Conservation (phyloP, 2,888 invertebrate genomes). For the Drosophila hamatofila region DNA sequence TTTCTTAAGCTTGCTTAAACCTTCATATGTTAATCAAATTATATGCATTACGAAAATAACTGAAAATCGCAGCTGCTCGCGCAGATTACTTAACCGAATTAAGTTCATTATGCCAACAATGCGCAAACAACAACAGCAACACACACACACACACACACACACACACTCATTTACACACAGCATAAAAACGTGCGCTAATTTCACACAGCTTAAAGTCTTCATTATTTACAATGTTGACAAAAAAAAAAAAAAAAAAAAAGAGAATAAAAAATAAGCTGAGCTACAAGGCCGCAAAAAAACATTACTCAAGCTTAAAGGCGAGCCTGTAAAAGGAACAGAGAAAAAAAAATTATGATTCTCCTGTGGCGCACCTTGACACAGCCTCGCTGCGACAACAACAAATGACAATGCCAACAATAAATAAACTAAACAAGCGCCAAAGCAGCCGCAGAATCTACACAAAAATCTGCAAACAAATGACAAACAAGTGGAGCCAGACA, state of each 20-base stretch:
- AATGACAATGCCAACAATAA: constrained; percentile 68
- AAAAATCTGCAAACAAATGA: constrained; percentile 82
- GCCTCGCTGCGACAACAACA: constrained; percentile 40
- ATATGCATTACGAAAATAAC: constrained; percentile 46
- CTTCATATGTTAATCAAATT: constrained; percentile 66
- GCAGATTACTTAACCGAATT: constrained; percentile 58
- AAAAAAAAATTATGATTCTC: constrained; percentile 50
- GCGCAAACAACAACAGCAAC: constrained; percentile 45
- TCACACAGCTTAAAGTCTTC: constrained; percentile 79
- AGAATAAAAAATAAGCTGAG: constrained; percentile 64
- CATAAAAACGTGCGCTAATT: constrained; percentile 66
- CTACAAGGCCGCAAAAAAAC: constrained; percentile 68
- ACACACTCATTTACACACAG: constrained; percentile 13
- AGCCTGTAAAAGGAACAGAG: background rate
- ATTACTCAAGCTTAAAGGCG: constrained; percentile 73
- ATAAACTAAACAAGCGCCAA: constrained; percentile 79
- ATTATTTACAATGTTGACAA: constrained; percentile 66
- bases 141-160: constrained; percentile 15
- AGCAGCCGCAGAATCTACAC: constrained; percentile 80
- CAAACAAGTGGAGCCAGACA: constrained; percentile 76
- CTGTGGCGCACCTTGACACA: constrained; percentile 74
- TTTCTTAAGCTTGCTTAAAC: constrained; percentile 13
- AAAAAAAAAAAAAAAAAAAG: background rate
- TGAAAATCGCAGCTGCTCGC: constrained; percentile 35
- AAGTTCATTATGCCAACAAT: constrained; percentile 68